These are phyloP conservation scores for Pyrocoelia pectoralis DNA, from an alignment of 2,888 invertebrate species.

Conservation along the genomic window DNA sequence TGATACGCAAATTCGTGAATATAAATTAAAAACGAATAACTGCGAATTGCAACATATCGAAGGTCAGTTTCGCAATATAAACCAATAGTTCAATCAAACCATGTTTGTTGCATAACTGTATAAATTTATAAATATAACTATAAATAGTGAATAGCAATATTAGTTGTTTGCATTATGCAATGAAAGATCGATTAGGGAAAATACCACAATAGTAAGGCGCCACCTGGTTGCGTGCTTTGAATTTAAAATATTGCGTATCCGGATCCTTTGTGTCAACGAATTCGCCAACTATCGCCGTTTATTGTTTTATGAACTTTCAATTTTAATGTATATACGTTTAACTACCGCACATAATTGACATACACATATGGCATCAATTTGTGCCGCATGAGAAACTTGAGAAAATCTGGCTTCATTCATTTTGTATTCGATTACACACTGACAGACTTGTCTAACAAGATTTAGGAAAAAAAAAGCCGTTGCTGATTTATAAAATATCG, in stretches of 20 bases:
- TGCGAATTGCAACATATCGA: too few species aligned
- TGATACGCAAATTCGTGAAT: too few species aligned
- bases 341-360: too few species aligned
- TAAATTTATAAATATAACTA: too few species aligned
- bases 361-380: not conserved
- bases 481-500: not conserved
- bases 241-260: not conserved
- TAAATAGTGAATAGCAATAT: too few species aligned
- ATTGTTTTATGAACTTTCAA: not conserved
- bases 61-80: too few species aligned
- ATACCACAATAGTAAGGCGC: not conserved
- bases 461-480: not conserved
- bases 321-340: not conserved
- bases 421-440: not conserved
- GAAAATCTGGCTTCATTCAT: not conserved
- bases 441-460: not conserved
- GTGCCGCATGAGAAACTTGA: conserved; percentile 1
- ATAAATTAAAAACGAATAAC: too few species aligned
- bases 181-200: too few species aligned
- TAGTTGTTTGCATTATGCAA: too few species aligned
- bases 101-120: too few species aligned
- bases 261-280: not conserved
- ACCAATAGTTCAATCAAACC: too few species aligned
- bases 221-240: not conserved
- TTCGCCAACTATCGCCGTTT: not conserved